phyloP scores from a whole-genome alignment of 2,888 invertebrate species.

The Trichopria drosophilae region DNA sequence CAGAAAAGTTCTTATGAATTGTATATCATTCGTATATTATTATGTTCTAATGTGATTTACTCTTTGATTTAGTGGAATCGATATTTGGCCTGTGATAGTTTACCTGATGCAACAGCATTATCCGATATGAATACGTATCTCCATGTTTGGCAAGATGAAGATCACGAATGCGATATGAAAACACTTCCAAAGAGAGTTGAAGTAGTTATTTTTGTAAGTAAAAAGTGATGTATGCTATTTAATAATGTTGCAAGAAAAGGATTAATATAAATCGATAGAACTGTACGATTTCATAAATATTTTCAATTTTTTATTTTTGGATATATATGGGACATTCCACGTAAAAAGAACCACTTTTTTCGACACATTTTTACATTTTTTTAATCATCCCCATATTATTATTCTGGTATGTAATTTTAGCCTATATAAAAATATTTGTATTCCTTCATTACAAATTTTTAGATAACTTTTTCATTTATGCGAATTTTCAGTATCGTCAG shows the following conservation, averaged over 20 bases:
- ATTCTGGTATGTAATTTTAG: too few species aligned
- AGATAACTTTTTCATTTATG: too few species aligned
- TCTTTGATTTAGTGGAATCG: conserved; percentile 68
- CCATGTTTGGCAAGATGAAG: conserved; percentile 61
- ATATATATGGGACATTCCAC: not conserved
- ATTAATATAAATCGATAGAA: too few species aligned
- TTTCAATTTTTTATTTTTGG: conserved; percentile 1
- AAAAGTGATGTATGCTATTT: not conserved
- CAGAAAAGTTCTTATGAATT: not conserved
- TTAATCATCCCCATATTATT: too few species aligned
- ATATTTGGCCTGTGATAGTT: conserved; percentile 65
- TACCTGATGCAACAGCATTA: conserved; percentile 64
- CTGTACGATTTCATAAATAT: too few species aligned
- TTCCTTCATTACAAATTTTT: too few species aligned
- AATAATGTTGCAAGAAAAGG: too few species aligned
- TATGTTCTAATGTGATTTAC: too few species aligned
- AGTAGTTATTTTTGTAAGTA: conserved; percentile 61
- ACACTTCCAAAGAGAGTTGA: conserved; percentile 60
- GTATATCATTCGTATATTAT: not conserved
- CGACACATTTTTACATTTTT: too few species aligned
- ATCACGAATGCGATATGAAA: conserved; percentile 56
- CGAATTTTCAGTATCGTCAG: too few species aligned
- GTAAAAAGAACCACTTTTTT: too few species aligned
- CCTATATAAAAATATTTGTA: too few species aligned
- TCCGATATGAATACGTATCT: conserved; percentile 66